Evolutionary conservation across 2,113 vertebrate species (phyloP).

Genomic region (Zosterops hypoxanthus): DNA sequence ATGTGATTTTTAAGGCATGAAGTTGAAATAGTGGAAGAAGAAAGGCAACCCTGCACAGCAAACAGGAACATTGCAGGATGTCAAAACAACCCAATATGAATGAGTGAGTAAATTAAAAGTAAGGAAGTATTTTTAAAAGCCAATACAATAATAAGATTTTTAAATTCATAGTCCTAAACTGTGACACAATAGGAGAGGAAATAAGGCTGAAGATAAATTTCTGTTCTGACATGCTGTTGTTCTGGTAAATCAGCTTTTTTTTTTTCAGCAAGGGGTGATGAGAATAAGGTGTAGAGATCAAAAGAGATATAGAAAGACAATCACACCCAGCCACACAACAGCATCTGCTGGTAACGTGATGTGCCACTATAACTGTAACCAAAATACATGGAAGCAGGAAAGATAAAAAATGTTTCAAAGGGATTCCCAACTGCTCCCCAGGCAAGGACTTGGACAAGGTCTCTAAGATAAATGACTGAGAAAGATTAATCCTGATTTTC

Average conservation of each 20-base stretch:
- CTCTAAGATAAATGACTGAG: not conserved
- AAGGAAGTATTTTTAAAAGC: conserved; percentile 1
- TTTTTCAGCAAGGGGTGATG: not conserved
- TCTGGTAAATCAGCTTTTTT: not conserved
- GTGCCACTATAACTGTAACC: not conserved
- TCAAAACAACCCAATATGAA: not conserved
- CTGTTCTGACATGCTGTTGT: not conserved
- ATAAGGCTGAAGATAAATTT: not conserved
- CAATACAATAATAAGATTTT: not conserved
- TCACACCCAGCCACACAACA: not conserved
- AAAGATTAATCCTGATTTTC: not conserved
- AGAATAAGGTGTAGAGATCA: not conserved
- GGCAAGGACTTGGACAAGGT: not conserved
- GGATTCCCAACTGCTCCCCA: not conserved
- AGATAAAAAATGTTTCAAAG: not conserved
- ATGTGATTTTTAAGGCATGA: not conserved
- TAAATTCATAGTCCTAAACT: not conserved
- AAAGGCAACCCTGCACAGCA: not conserved
- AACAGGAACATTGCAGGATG: not conserved
- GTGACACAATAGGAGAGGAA: not conserved
- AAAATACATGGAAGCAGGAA: not conserved
- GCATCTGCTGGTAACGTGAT: accelerated
- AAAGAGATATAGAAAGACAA: not conserved
- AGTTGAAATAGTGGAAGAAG: not conserved
- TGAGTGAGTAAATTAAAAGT: not conserved